These are phyloP conservation scores for Drosophila neocordata DNA, from an alignment of 1,140 invertebrate genomes.

Conservation along the genomic window DNA sequence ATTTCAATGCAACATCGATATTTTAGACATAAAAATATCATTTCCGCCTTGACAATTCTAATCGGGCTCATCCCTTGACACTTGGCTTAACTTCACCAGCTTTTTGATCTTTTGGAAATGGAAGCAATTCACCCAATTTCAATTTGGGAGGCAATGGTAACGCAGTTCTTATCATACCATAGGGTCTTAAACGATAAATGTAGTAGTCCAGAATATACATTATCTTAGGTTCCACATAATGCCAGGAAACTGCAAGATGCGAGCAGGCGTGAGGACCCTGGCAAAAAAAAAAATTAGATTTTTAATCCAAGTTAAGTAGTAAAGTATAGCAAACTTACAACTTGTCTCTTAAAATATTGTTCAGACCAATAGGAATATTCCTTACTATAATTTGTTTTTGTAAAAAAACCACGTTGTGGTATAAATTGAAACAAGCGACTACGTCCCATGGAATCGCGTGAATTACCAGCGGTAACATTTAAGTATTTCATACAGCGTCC, in stretches of 20 bases:
- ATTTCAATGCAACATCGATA: no score
- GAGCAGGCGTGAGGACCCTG: slow-evolving; percentile 91
- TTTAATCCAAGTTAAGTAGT: slow-evolving; percentile 40
- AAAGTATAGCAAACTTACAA: slow-evolving; percentile 83
- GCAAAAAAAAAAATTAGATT: background rate
- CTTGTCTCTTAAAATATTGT: slow-evolving; percentile 44
- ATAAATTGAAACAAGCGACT: slow-evolving; percentile 48
- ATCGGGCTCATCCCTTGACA: no score
- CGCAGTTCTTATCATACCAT: slow-evolving; percentile 84
- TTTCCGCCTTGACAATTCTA: no score
- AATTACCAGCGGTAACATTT: slow-evolving; percentile 92
- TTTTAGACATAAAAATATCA: no score
- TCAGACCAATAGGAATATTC: slow-evolving; percentile 56
- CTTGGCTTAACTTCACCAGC: no score
- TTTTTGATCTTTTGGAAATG: slow-evolving; percentile 18
- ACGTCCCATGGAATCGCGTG: slow-evolving; percentile 92
- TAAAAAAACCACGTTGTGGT: slow-evolving; percentile 26
- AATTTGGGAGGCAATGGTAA: slow-evolving; percentile 40
- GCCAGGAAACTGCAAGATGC: slow-evolving; percentile 98
- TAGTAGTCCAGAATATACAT: slow-evolving; percentile 98
- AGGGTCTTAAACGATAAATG: slow-evolving; percentile 97
- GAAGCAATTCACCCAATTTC: slow-evolving; percentile 34
- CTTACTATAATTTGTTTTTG: slow-evolving; percentile 10
- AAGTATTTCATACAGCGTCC: slow-evolving; percentile 94
- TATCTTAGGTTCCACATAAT: slow-evolving; percentile 94